phyloP scores from a whole-genome alignment of 64 coral and sea anemone genomes.

The Montipora sp. region DNA sequence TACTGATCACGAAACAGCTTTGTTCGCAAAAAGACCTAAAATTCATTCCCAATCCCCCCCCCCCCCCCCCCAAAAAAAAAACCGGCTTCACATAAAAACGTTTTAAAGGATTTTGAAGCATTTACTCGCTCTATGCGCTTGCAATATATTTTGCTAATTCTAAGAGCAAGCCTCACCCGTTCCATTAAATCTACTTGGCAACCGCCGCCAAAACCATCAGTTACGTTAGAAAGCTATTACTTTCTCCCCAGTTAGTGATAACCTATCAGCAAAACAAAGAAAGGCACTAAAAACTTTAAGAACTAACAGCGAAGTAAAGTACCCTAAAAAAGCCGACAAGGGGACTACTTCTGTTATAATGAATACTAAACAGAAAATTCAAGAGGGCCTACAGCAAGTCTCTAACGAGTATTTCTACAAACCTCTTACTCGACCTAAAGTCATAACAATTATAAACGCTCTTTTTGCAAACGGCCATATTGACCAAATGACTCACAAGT shows the following conservation, averaged over 20 bases:
- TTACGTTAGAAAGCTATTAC: neutral
- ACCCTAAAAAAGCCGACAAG: conserved; percentile 35
- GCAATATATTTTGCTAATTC: conserved; percentile 26
- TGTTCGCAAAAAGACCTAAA: conserved; percentile 4
- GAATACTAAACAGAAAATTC: too few relatives aligned
- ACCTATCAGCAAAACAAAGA: conserved; percentile 41
- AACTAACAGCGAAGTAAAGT: conserved; percentile 8
- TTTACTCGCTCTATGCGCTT: conserved; percentile 22
- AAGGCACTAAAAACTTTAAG: conserved; percentile 10
- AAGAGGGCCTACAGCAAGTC: neutral
- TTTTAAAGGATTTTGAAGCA: neutral
- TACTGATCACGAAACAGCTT: conserved; percentile 9
- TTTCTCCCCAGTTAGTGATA: conserved; percentile 28
- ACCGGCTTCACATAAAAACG: neutral
- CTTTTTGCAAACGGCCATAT: neutral
- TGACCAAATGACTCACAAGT: conserved; percentile 29
- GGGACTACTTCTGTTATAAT: neutral
- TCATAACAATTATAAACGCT: conserved; percentile 28
- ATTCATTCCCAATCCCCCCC: conserved; percentile 1
- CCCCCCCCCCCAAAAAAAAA: neutral
- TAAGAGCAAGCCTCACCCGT: conserved; percentile 20
- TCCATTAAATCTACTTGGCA: conserved; percentile 34
- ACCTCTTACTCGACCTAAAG: conserved; percentile 23
- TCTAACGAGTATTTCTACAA: conserved; percentile 6
- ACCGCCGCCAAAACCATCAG: conserved; percentile 20